Percentiles rank a stretch among this genome's conserved stretches.
Evolutionary conservation across 2,888 invertebrate genomes (phyloP).

Genomic region (Rhingia campestris): DNA sequence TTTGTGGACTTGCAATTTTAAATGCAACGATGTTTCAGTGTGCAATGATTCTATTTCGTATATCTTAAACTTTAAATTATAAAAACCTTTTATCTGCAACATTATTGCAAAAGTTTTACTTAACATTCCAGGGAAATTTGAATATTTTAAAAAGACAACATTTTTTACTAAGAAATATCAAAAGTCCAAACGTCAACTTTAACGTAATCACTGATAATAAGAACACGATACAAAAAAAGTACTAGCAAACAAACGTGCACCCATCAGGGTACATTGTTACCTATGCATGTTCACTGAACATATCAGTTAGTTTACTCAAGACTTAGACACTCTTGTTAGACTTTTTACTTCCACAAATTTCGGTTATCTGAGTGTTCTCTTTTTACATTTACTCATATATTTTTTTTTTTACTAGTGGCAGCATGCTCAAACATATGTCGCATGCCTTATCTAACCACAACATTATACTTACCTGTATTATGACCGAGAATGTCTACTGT

Average conservation of each 20-base stretch:
- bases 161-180: not conserved
- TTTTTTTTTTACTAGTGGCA: conserved; percentile 31
- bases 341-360: conserved; percentile 15
- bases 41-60: too few species aligned
- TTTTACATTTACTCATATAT: conserved; percentile 4
- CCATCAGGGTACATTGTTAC: conserved; percentile 18
- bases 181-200: conserved; percentile 2
- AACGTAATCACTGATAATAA: conserved; percentile 31
- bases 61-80: too few species aligned
- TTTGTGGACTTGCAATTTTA: not conserved
- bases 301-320: conserved; percentile 55
- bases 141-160: too few species aligned
- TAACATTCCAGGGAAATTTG: too few species aligned
- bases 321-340: conserved; percentile 27
- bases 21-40: too few species aligned
- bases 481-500: conserved; percentile 26
- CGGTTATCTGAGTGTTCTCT: conserved; percentile 51
- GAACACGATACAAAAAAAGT: not conserved
- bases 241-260: conserved; percentile 37
- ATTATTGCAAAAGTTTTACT: too few species aligned
- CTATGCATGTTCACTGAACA: conserved; percentile 30
- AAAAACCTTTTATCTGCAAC: too few species aligned
- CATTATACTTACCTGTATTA: conserved; percentile 40
- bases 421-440: conserved; percentile 54
- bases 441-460: conserved; percentile 54